Evolutionary conservation across 2,888 invertebrate genomes (phyloP).

Genomic region (Iphiclides podalirius): DNA sequence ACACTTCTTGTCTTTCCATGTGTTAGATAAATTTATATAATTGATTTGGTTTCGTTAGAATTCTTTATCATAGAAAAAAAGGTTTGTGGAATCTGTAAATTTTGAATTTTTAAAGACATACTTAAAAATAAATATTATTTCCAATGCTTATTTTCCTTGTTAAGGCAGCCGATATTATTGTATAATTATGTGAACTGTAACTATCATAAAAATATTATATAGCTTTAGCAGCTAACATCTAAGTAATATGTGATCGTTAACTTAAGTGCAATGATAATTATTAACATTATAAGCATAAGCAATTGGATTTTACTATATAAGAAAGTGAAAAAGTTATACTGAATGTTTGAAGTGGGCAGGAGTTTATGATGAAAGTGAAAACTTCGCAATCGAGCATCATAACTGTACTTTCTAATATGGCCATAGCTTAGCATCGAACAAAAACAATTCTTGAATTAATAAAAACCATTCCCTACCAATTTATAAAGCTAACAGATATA

Average conservation of each 20-base stretch:
- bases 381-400: too few relatives aligned
- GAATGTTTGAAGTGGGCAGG: neutral
- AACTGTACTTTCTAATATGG: too few relatives aligned
- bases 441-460: too few relatives aligned
- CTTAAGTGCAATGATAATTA: conserved; percentile 1
- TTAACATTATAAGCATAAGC: conserved; percentile 12
- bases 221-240: neutral
- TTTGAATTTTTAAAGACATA: neutral
- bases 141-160: neutral
- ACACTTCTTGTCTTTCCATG: too few relatives aligned
- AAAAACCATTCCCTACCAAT: too few relatives aligned
- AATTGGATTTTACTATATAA: conserved; percentile 22
- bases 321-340: neutral
- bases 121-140: too few relatives aligned
- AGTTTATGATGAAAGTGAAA: too few relatives aligned
- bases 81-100: neutral
- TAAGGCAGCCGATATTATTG: conserved; percentile 2
- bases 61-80: neutral
- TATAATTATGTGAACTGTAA: too few relatives aligned
- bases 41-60: neutral
- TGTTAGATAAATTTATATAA: too few relatives aligned
- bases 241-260: neutral
- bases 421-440: too few relatives aligned
- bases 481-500: too few relatives aligned
- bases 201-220: too few relatives aligned